Evolutionary conservation across 2,797 vertebrate genomes (phyloP), one percentile per base, ranked within the genome.

Genomic region (Argyrosomus regius): DNA sequence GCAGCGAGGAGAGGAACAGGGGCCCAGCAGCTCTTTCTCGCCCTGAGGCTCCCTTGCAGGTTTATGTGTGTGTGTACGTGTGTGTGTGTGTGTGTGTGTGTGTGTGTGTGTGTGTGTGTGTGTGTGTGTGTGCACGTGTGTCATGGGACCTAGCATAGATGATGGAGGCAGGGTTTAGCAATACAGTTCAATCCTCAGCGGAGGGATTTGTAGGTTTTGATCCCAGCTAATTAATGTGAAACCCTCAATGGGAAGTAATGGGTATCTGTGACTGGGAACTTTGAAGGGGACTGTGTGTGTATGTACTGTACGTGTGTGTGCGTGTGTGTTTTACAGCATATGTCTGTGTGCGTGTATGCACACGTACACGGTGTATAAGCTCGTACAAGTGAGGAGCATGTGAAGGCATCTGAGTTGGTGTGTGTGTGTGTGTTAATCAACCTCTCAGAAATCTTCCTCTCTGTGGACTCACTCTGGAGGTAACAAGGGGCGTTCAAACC

Each of bases 141-240:
- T 80, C 78, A 60, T 26, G 85, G 80, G 87, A 82, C 52, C 35
- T 24, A 60, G 79, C 52, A 75, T 60, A 78, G 69, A 88, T 85
- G 85, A 87, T 90, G 77, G 87, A 84, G 87, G 88, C 81, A 63
- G 58, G 72, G 80, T 82, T 91, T 81, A 80, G 75, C 39, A 75
- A 66, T 77, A n/a, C 77, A 43, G 82, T 58, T 77, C 77, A 83
- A 91, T 77, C 89, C 91, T 91, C 91, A 61, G 80, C 13, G 87
- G 91, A 77, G 71, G 84, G 90, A 92, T 93, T 93, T 91, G 84
- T 86, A 77, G 76, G 68, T 92, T 93, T 91, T 92, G 89, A 91
- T 92, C 93, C 82, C n/a, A 76, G 86, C 86, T 93, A 93, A 94
- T 94, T 94, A 93, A 89, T 81, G 83, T 87, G 90, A 86, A 91